Conservation (phyloP, 2,888 invertebrate genomes). For the Anthrax anthrax region DNA sequence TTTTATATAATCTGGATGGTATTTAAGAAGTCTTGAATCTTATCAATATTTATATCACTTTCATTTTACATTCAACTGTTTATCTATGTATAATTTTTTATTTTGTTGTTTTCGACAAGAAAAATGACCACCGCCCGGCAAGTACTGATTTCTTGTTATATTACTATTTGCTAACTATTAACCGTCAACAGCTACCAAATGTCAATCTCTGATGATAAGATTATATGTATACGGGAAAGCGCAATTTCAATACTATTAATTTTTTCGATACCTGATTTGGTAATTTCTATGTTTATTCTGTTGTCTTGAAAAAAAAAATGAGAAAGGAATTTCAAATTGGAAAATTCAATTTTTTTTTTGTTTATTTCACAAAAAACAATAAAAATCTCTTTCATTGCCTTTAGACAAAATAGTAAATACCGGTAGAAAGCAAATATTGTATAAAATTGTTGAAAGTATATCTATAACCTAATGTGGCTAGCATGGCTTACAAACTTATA, state of each 20-base stretch:
- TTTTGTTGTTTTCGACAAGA: neutral
- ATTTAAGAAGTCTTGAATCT: neutral
- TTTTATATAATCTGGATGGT: too few species aligned
- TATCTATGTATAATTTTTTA: too few species aligned
- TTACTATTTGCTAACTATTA: neutral
- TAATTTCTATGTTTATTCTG: too few species aligned
- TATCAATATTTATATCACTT: slow-evolving; percentile 11
- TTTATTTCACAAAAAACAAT: too few species aligned
- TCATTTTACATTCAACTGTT: slow-evolving; percentile 1
- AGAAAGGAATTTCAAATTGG: neutral
- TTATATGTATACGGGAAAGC: neutral
- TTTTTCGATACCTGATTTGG: too few species aligned
- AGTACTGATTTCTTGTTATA: neutral
- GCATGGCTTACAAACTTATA: neutral
- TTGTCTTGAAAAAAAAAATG: neutral
- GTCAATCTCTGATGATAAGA: neutral
- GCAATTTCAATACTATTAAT: too few species aligned
- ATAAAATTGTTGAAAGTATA: neutral
- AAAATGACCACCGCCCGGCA: neutral
- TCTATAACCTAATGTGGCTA: neutral
- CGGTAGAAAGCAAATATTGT: too few species aligned
- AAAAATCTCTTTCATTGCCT: too few species aligned
- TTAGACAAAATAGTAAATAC: too few species aligned
- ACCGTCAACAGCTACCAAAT: neutral
- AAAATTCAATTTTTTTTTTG: too few species aligned